Evolutionary conservation across 2,888 invertebrate genomes (phyloP).

Genomic region (Aplocera efformata): DNA sequence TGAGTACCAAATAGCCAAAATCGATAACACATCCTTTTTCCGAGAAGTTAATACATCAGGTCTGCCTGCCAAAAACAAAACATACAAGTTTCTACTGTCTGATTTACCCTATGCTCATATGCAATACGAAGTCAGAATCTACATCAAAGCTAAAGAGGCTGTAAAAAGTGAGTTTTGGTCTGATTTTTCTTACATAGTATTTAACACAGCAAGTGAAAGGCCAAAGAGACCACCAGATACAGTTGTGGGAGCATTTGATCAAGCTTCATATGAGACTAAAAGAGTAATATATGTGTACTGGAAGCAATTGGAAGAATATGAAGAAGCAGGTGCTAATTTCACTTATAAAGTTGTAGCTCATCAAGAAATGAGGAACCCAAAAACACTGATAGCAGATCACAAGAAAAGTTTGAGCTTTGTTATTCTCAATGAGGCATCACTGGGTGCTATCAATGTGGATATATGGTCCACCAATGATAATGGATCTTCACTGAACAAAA

Average conservation of each 20-base stretch:
- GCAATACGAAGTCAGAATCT: constrained; percentile 86
- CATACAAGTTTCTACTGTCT: constrained; percentile 66
- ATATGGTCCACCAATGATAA: constrained; percentile 83
- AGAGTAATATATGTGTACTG: constrained; percentile 88
- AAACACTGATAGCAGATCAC: constrained; percentile 60
- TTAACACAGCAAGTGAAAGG: constrained; percentile 80
- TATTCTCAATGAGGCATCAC: constrained; percentile 73
- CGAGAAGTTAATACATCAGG: constrained; percentile 56
- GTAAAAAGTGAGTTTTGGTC: constrained; percentile 85
- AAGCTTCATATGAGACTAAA: constrained; percentile 71
- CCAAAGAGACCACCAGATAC: constrained; percentile 86
- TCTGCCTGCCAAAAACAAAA: constrained; percentile 54
- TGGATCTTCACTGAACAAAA: constrained; percentile 79
- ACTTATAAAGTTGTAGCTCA: constrained; percentile 80
- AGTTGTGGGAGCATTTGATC: constrained; percentile 87
- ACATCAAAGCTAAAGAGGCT: constrained; percentile 79
- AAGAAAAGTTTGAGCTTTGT: constrained; percentile 81
- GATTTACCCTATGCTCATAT: constrained; percentile 83
- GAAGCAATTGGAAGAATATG: constrained; percentile 85
- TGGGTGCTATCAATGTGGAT: constrained; percentile 66
- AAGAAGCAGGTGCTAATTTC: constrained; percentile 88
- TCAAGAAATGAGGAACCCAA: constrained; percentile 47
- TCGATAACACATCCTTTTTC: constrained; percentile 58
- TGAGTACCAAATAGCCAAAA: constrained; percentile 68
- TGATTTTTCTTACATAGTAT: constrained; percentile 77